Percentiles rank a stretch among this genome's conserved stretches.
Conservation (phyloP, 1,140 invertebrate genomes). For the Popillia japonica region DNA sequence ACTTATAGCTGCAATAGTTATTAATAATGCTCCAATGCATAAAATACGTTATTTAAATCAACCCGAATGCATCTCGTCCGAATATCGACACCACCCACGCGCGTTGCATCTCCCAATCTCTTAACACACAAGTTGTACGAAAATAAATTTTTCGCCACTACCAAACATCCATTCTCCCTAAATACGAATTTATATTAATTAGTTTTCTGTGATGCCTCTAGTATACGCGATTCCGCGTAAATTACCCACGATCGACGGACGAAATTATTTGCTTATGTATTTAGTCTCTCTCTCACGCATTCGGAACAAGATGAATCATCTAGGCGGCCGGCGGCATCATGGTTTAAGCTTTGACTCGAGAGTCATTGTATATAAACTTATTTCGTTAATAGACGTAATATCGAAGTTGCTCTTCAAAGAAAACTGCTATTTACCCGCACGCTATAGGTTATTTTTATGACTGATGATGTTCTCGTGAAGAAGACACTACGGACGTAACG, state of each 20-base stretch:
- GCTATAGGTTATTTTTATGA: background rate
- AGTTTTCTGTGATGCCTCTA: background rate
- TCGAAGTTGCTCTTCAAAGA: slow-evolving; percentile 14
- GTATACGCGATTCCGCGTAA: background rate
- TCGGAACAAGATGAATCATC: slow-evolving; percentile 5
- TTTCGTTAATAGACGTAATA: slow-evolving; percentile 19
- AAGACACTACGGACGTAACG: background rate
- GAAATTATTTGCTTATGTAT: background rate
- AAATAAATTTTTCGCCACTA: slow-evolving; percentile 9
- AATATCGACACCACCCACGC: background rate
- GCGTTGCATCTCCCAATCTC: background rate
- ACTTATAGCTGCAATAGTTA: background rate
- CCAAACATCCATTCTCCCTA: background rate
- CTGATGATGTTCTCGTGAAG: slow-evolving; percentile 9
- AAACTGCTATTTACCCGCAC: background rate
- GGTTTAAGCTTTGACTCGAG: slow-evolving; percentile 5
- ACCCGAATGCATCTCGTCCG: background rate
- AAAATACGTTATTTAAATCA: background rate
- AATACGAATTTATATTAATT: slow-evolving; percentile 2
- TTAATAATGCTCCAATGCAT: background rate
- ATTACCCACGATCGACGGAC: background rate
- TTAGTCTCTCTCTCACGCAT: background rate
- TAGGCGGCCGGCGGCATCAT: background rate
- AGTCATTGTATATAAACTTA: slow-evolving; percentile 19
- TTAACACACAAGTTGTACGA: background rate